Percentiles rank a stretch among this genome's conserved stretches.
These are phyloP conservation scores for Saccostrea echinata DNA, from an alignment of 1,140 invertebrate species.

Conservation along the genomic window DNA sequence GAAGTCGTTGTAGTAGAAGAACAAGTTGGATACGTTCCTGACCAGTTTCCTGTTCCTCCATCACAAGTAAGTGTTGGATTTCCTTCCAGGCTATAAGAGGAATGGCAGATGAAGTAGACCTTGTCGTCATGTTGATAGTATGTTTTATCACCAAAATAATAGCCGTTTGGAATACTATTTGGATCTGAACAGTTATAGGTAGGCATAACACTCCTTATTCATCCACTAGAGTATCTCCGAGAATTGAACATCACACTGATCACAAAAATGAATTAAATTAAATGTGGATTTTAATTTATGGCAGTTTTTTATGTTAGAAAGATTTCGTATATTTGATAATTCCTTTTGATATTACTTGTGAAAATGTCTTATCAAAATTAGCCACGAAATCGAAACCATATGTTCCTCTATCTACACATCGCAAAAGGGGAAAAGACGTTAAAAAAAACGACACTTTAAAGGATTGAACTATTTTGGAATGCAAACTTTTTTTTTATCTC, in stretches of 20 bases:
- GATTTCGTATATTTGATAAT: neutral
- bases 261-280: neutral
- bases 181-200: slow-evolving; percentile 13
- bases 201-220: neutral
- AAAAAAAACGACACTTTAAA: neutral
- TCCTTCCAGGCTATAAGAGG: neutral
- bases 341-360: neutral
- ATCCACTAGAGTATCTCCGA: neutral
- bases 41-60: slow-evolving; percentile 23
- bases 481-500: neutral
- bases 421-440: neutral
- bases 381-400: neutral
- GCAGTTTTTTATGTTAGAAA: neutral
- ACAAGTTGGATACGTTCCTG: slow-evolving; percentile 21
- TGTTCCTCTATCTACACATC: neutral
- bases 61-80: slow-evolving; percentile 31
- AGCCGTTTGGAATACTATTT: neutral
- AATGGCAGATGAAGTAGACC: slow-evolving; percentile 11
- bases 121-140: slow-evolving; percentile 23
- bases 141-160: neutral
- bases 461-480: neutral
- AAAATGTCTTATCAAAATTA: neutral
- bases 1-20: neutral
- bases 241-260: neutral
- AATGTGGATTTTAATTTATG: neutral